Base-by-base conservation (phyloP, 2,888 invertebrate species). In the Lasioglossum vierecki region DNA sequence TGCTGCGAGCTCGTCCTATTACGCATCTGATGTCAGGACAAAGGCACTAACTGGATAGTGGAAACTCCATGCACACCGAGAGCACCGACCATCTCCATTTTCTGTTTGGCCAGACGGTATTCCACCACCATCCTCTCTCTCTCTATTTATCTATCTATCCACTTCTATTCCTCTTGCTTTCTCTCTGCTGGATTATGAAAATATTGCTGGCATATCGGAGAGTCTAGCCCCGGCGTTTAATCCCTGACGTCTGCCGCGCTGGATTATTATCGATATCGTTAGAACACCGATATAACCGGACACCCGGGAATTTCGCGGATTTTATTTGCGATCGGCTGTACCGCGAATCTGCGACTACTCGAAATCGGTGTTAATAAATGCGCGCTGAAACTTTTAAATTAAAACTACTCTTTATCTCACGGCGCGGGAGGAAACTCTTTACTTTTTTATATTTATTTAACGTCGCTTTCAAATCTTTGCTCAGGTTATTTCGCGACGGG, bases 11-110 rank as follows among this genome's bases (percentile, higher is more conserved):
- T 89, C 88, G 82, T 85, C 86, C 90, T 87, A 87, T 89, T 89
- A 90, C 89, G 84, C 89, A 87, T 87, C 87, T 84, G 82, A 86
- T 88, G 88, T 86, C 88, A 80, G 88, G 83, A 86, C 88, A 88
- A 88, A 88, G 81, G 83, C 84, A 83, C 83, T 85, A 86, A 83
- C 88, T 83, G 82, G 84, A 88, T 88, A 88, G 85, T 82, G 78
- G 86, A 80, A 85, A 83, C 87, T 88, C 75, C 88, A 84, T 84
- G 60, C 81, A 72, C 84, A 35, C 80, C 63, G 63, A 66, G 79
- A 71, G 79, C 63, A 49, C 76, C 83, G 76, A 76, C 79, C 76
- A 66, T 76, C 76, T 63, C 76, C 70, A 76, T 79, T 85, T 82
- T 87, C 80, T 63, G 63, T 79, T 78, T 72, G 77, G 63, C 75